Evolutionary conservation across 2,888 invertebrate species (phyloP).

Genomic region (Tiphia femorata): DNA sequence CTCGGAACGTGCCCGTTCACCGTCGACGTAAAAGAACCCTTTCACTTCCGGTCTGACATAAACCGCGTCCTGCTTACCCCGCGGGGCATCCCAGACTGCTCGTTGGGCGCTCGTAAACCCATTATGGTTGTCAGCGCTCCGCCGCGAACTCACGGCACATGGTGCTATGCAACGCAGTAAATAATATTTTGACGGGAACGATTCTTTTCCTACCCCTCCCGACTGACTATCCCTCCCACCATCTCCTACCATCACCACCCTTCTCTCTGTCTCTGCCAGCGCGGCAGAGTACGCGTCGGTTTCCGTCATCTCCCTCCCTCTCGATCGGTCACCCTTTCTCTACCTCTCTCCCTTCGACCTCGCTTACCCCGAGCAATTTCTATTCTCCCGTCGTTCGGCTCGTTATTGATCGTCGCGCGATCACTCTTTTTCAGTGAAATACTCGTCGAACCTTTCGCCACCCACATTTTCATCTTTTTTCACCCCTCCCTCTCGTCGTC

Average conservation of each 20-base stretch:
- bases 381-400: too few species aligned
- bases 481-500: neutral
- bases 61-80: too few species aligned
- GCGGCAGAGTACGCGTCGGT: too few species aligned
- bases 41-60: neutral
- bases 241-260: neutral
- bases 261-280: neutral
- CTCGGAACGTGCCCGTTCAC: too few species aligned
- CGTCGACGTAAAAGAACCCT: neutral
- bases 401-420: too few species aligned
- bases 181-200: neutral
- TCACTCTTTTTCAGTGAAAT: neutral
- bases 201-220: too few species aligned
- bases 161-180: neutral
- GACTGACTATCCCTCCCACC: neutral
- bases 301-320: neutral
- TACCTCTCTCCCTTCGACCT: neutral
- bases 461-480: too few species aligned
- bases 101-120: neutral
- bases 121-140: neutral
- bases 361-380: too few species aligned
- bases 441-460: too few species aligned
- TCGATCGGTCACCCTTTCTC: neutral
- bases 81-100: conserved; percentile 1
- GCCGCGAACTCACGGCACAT: too few species aligned